Evolutionary conservation across 1,140 invertebrate species (phyloP), one percentile per base, ranked within the genome.

Genomic region (Dinoponera quadriceps): DNA sequence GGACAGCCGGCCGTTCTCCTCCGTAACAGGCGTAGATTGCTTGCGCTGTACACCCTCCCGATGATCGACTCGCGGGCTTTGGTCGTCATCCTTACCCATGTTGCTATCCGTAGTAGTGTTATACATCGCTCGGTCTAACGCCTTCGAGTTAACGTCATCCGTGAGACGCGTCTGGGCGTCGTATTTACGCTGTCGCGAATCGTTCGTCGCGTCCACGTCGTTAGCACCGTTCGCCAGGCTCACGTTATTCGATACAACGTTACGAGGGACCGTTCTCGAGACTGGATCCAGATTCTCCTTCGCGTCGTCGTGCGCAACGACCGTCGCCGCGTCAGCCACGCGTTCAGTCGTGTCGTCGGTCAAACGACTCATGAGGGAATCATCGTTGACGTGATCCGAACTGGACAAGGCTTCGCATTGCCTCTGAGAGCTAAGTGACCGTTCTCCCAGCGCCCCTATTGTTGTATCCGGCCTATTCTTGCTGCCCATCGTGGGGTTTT

Each of bases 251-350:
- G 66, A 29, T 60, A 11, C n/a, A 60, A 7, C 57, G 33, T 49
- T 87, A 62, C 29, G 51, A n/a, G 60, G 20, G 33, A 73, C 29
- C 25, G 49, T 59, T 48, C 14, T 69, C 1, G 65, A 62, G 2
- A 62, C 44, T 3, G 91, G 90, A 68, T 91, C 69, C 3, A 85
- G 29, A 84, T 91, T 91, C 65, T 91, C 91, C 68, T 91, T 91
- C n/a, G 74, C 54, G 48, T 90, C 88, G 9, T 91, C 85, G 1
- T 57, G 38, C 11, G 9, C 9, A 9, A 44, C 38, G 55, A 63
- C 38, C 60, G 20, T 55, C 59, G n/a, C 77, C 9, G 11, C 66
- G 18, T 16, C 38, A 9, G 38, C 38, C 54, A 62, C 14, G 14
- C 20, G 13, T 0, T 18, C 73, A 27, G 27, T 65, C 25, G 29